Percentiles rank a stretch among this genome's conserved stretches.
Conservation (phyloP, 2,888 invertebrate species). For the Artemia sinica region DNA sequence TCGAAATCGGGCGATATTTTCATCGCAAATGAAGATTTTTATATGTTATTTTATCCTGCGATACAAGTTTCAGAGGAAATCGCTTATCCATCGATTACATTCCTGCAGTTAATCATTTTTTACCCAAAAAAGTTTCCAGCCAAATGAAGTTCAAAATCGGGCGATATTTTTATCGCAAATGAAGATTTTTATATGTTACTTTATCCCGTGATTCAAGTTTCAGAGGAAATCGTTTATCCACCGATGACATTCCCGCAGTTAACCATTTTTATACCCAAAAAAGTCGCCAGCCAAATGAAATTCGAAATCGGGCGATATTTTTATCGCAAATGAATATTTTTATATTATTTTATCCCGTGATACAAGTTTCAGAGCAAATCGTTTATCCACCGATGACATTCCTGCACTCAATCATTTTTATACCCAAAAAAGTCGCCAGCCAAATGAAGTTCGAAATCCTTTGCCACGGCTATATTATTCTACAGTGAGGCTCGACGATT, state of each 20-base stretch:
- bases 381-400: slow-evolving; percentile 1
- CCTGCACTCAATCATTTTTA: neutral
- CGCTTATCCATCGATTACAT: neutral
- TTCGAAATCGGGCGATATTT: neutral
- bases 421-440: neutral
- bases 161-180: slow-evolving; percentile 14
- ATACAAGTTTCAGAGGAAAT: slow-evolving; percentile 1
- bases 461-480: neutral
- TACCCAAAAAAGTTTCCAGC: neutral
- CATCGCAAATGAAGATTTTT: slow-evolving; percentile 4
- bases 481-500: slow-evolving; percentile 5
- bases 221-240: neutral
- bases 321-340: neutral
- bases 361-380: neutral
- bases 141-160: neutral
- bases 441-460: neutral
- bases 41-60: slow-evolving; percentile 9
- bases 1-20: neutral
- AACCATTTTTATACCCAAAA: neutral
- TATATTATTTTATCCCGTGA: slow-evolving; percentile 1
- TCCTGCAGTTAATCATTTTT: neutral
- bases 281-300: neutral
- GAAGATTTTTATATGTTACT: neutral
- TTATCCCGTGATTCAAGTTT: slow-evolving; percentile 9
- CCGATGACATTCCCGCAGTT: neutral